Base-by-base conservation (phyloP, 2,888 invertebrate species). In the Coleophora deauratella region DNA sequence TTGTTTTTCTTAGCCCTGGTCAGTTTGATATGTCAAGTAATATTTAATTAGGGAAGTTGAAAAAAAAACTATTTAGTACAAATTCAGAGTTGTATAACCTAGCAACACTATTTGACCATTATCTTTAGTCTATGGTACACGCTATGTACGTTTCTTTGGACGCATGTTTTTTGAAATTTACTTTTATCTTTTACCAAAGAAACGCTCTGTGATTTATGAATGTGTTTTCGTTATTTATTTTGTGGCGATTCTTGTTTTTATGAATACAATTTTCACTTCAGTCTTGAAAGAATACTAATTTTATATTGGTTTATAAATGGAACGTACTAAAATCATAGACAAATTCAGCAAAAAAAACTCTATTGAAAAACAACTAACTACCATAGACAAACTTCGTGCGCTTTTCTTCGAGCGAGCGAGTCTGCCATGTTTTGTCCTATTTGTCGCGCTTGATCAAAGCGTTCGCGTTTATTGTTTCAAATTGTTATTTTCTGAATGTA, bases 401-500 rank as follows among this genome's bases (percentile, higher is more conserved):
- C 74, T 75, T 78, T 80, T 80, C 72, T 52, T 58, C 9, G 10
- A 21, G 6, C 21, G 12, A 34, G 11, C 54, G 69, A 72, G 80
- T 77, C 86, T 82, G 86, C 86, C 86, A 86, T 86, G 86, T 86
- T 86, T 85, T 86, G 84, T 84, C 78, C 74, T 84, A 84, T 82
- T 82, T 85, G 82, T 86, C 84, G 86, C 81, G 84, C 77, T 84
- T 78, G 78, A 74, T 73, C 75, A 76, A 81, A 79, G 81, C 81
- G 72, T 80, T 77, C 62, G 76, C 72, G 79, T 72, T 73, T 76
- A 71, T 64, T 70, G 72, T 73, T 72, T 57, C 49, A 70, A 75
- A 74, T 67, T 76, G 75, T 67, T 73, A 73, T 70, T 79, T 78
- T 77, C 71, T 72, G 73, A 80, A 77, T 80, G 77, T 73, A 71